Conservation (phyloP, 2,797 vertebrate species). For the Darevskia mixta region DNA sequence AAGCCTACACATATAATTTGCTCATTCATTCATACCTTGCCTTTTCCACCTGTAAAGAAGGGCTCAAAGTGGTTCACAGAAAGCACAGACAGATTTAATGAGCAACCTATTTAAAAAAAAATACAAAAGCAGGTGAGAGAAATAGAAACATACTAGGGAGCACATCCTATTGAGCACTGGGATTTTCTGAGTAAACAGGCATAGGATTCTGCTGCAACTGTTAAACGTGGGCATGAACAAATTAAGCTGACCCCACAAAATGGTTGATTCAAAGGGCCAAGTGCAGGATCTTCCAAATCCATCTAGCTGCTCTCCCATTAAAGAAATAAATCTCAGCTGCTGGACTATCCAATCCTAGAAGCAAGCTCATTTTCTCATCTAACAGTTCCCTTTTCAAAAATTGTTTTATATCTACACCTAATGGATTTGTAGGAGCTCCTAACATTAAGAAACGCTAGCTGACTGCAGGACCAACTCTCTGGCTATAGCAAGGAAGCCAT, state of each 20-base stretch:
- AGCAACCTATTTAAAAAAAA: background rate
- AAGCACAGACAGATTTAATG: background rate
- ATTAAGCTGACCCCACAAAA: background rate
- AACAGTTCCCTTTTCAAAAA: background rate
- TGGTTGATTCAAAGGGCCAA: background rate
- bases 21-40: background rate
- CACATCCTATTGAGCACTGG: background rate
- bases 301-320: background rate
- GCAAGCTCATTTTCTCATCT: background rate
- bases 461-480: background rate
- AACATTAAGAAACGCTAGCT: background rate
- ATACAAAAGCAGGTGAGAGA: background rate
- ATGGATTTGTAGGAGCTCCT: background rate
- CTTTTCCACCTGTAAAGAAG: background rate
- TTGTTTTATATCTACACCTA: background rate
- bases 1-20: background rate
- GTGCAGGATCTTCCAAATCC: background rate
- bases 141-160: background rate
- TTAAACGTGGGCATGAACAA: no score
- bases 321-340: background rate
- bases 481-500: background rate
- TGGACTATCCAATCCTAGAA: background rate
- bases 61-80: background rate
- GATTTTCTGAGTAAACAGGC: background rate
- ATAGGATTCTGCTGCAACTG: background rate